These are phyloP conservation scores for Lymantria dispar DNA, from an alignment of 2,888 invertebrate genomes.

Conservation along the genomic window DNA sequence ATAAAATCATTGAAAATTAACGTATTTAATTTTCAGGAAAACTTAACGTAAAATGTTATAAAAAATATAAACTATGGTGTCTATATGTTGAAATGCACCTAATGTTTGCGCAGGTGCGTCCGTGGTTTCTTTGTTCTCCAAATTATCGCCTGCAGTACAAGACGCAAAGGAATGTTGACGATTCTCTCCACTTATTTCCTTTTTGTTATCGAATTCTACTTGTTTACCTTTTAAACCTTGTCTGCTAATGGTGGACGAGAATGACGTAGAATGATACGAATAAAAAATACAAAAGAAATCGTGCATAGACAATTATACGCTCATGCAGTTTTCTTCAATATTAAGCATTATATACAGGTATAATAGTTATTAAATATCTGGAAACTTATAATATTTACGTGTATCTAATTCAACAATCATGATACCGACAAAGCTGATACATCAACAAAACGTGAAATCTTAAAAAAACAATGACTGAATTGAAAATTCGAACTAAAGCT, in stretches of 20 bases:
- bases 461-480: too few species aligned
- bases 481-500: too few species aligned
- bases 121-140: conserved; percentile 65
- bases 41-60: too few species aligned
- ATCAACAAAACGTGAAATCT: too few species aligned
- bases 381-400: background rate
- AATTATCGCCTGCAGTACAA: conserved; percentile 65
- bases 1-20: too few species aligned
- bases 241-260: background rate
- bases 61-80: background rate
- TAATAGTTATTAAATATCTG: conserved; percentile 2
- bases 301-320: conserved; percentile 1
- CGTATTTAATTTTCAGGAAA: too few species aligned
- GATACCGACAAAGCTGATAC: background rate
- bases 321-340: too few species aligned
- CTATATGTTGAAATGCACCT: conserved; percentile 55
- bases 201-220: conserved; percentile 5
- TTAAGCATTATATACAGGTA: background rate
- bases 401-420: background rate
- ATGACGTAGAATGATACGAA: background rate
- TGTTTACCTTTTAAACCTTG: background rate
- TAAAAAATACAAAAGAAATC: background rate
- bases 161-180: conserved; percentile 36
- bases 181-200: conserved; percentile 16
- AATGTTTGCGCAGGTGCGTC: conserved; percentile 76